Percentiles rank a stretch among this genome's conserved stretches.
Evolutionary conservation across 35 echinoderm and acorn worm species (phyloP).

Genomic region (Lytechinus variegatus): DNA sequence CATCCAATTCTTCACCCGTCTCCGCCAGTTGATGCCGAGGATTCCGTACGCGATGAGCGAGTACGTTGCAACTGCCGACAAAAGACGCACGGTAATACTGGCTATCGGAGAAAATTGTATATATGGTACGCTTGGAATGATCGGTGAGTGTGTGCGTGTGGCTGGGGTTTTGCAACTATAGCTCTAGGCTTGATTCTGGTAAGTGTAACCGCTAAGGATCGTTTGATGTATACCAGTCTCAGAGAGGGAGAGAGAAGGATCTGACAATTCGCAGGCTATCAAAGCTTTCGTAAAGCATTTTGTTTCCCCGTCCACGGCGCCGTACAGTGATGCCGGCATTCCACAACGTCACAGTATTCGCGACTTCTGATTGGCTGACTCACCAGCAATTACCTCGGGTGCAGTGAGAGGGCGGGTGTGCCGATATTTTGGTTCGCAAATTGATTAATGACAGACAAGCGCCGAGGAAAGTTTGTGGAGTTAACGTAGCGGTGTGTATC

Average conservation of each 20-base stretch:
- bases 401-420: slow-evolving; percentile 50
- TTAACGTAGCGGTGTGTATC: slow-evolving; percentile 35
- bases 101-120: slow-evolving; percentile 62
- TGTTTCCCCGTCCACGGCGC: background rate
- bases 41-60: background rate
- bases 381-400: slow-evolving; percentile 18
- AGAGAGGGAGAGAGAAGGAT: background rate
- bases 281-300: background rate
- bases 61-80: slow-evolving; percentile 34
- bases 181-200: slow-evolving; percentile 52
- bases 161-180: slow-evolving; percentile 9
- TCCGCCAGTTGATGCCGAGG: slow-evolving; percentile 25
- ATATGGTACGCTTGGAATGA: slow-evolving; percentile 68
- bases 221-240: slow-evolving; percentile 39
- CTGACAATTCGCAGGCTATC: background rate
- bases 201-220: slow-evolving; percentile 49
- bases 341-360: slow-evolving; percentile 6
- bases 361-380: background rate
- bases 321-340: background rate
- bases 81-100: slow-evolving; percentile 55
- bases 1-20: background rate
- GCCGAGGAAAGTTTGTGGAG: slow-evolving; percentile 38
- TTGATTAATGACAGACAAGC: slow-evolving; percentile 71
- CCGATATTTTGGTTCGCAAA: slow-evolving; percentile 51
- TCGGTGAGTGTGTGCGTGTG: slow-evolving; percentile 3